Base-by-base conservation (phyloP, 2,113 vertebrate species). In the Silurus meridionalis region DNA sequence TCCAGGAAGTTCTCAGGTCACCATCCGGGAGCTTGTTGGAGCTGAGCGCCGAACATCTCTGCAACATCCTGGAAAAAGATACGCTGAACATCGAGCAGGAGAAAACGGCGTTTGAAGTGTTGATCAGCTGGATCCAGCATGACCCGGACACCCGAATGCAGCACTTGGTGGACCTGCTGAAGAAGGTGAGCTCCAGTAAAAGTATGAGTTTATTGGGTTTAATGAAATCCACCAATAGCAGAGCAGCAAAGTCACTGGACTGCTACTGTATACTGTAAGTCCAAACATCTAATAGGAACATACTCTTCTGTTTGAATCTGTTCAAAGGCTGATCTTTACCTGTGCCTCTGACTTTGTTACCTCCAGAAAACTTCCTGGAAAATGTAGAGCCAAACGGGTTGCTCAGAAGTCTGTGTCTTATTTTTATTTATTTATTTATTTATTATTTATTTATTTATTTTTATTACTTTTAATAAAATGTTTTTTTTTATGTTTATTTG, bases 101-200 rank as follows among this genome's bases (percentile, higher is more conserved):
- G 88, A 92, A 93, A 0, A 87, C 89, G 0, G 93, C 94, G 10
- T 94, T 95, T 2, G 91, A 95, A 80, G 94, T 93, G n/a, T 91
- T 96, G 69, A 58, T 95, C 81, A 94, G 91, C 25, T 96, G 96
- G 96, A 95, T 95, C 8, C 67, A 83, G 61, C 92, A 95, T 0
- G 90, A 95, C 95, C 94, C 96, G 86, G 93, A 92, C 0, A 88
- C 91, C 60, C 94, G 95, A 69, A 95, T 95, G 89, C 95, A 95
- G 0, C 91, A 96, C 85, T 96, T 95, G 0, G 91, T 95, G 46
- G 81, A 93, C 0, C 90, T 95, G 3, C 94, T 95, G 53, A 66
- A 92, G 50, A 80, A 90, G 74, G 91, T 92, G 74, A 94, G 50
- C 21, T 10, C 50, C 8, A 77, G 11, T 53, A 78, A 28, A 67